These are phyloP conservation scores for Danio jaintianensis DNA, from an alignment of 2,797 vertebrate genomes.

Conservation along the genomic window DNA sequence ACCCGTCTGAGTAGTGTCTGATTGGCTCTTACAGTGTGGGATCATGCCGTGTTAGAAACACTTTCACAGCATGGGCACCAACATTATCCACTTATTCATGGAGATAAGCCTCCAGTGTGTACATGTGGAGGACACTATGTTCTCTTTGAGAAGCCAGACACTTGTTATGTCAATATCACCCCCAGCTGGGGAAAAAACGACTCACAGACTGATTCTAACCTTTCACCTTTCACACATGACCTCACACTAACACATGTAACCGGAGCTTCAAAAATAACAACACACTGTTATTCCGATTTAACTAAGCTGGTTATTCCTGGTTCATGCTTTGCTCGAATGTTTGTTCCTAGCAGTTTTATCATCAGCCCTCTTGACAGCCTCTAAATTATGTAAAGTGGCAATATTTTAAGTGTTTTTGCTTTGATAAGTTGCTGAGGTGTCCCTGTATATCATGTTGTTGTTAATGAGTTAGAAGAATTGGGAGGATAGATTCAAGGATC, in stretches of 20 bases:
- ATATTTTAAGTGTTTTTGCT: conserved; percentile 19
- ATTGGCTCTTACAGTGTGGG: conserved; percentile 39
- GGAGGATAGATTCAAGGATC: neutral
- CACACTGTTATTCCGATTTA: neutral
- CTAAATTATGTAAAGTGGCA: conserved; percentile 17
- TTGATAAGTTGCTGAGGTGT: conserved; percentile 18
- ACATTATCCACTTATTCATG: conserved; percentile 43
- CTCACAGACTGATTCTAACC: conserved; percentile 1
- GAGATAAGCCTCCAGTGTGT: conserved; percentile 39
- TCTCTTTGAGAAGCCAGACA: conserved; percentile 35
- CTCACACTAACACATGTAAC: neutral
- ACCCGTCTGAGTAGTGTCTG: conserved; percentile 34
- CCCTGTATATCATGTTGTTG: conserved; percentile 30
- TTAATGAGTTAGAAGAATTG: conserved; percentile 7
- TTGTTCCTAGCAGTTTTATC: neutral
- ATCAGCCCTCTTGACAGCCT: neutral
- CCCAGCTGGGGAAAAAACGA: neutral
- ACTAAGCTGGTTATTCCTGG: neutral
- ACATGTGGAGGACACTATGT: conserved; percentile 41
- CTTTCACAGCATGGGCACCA: conserved; percentile 39
- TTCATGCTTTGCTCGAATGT: neutral
- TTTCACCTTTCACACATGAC: conserved; percentile 14
- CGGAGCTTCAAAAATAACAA: conserved; percentile 18
- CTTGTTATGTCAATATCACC: conserved; percentile 42
- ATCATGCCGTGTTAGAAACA: conserved; percentile 44